Evolutionary conservation across 1,140 invertebrate species (phyloP).

Genomic region (Leucophenga varia): DNA sequence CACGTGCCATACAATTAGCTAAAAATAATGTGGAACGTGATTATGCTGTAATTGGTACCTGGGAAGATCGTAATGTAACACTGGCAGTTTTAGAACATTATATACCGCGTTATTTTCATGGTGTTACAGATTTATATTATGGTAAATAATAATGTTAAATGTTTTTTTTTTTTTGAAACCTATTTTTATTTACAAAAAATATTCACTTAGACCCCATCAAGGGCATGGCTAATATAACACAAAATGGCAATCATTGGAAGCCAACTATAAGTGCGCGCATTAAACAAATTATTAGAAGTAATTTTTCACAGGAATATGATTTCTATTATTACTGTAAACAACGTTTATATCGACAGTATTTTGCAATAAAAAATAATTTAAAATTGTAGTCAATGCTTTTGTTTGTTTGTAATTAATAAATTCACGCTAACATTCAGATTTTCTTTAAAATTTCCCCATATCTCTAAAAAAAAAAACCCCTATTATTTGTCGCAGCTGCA

Average conservation of each 20-base stretch:
- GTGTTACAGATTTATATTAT: constrained; percentile 73
- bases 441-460: not conserved
- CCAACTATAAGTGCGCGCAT: constrained; percentile 28
- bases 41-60: constrained; percentile 81
- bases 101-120: constrained; percentile 76
- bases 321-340: constrained; percentile 45
- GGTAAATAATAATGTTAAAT: constrained; percentile 62
- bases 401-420: constrained; percentile 1
- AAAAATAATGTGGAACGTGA: constrained; percentile 79
- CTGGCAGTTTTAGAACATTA: constrained; percentile 78
- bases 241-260: constrained; percentile 37
- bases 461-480: not conserved
- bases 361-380: constrained; percentile 30
- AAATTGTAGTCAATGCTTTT: constrained; percentile 5
- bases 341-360: constrained; percentile 39
- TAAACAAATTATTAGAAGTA: constrained; percentile 25
- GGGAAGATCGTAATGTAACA: constrained; percentile 82
- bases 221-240: constrained; percentile 17
- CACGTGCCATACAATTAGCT: constrained; percentile 74
- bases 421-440: constrained; percentile 1
- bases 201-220: constrained; percentile 16
- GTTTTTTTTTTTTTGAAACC: not conserved
- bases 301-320: constrained; percentile 41
- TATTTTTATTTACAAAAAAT: not conserved
- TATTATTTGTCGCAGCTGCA: constrained; percentile 23